These are phyloP conservation scores for Patella pellucida DNA, from an alignment of 2,888 invertebrate genomes.

Conservation along the genomic window DNA sequence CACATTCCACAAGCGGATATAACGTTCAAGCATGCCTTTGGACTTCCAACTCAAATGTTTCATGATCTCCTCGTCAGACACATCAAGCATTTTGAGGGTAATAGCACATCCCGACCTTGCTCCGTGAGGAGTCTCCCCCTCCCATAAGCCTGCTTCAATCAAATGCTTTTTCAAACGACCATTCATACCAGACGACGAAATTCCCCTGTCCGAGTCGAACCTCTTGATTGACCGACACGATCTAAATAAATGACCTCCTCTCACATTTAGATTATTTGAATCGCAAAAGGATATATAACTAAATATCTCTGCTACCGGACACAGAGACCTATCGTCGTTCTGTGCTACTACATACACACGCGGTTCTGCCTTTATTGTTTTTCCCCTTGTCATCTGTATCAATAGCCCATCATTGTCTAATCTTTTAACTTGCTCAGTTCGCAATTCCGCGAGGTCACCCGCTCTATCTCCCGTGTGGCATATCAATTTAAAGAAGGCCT, in stretches of 20 bases:
- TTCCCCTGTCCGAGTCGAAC: background rate
- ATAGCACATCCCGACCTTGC: background rate
- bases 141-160: background rate
- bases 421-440: background rate
- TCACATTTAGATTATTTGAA: background rate
- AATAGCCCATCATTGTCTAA: background rate
- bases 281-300: background rate
- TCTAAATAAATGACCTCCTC: background rate
- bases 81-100: background rate
- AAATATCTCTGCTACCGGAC: background rate
- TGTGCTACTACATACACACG: background rate
- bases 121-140: background rate
- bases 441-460: too few species aligned
- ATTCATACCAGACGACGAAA: background rate
- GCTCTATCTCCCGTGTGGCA: too few species aligned
- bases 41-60: background rate
- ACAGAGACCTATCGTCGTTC: background rate
- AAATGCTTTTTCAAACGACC: background rate
- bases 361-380: background rate
- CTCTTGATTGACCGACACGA: background rate
- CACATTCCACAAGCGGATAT: background rate
- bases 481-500: background rate
- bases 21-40: background rate
- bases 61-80: background rate
- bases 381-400: background rate